phyloP scores from a whole-genome alignment of 2,113 vertebrate genomes.

The Zingel zingel region DNA sequence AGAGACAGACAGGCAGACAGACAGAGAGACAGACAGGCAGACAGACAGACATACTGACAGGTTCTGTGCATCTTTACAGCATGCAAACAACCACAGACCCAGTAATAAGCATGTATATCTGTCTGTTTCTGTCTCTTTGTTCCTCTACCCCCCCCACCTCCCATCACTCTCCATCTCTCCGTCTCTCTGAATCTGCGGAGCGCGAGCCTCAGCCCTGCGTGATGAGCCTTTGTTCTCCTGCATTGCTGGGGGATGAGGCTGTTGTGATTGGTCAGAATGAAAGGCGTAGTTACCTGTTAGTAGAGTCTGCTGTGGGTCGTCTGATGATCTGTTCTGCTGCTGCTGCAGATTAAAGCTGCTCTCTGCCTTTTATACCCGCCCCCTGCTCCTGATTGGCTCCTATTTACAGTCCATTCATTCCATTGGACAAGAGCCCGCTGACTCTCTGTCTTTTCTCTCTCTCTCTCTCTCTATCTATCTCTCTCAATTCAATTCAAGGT shows the following conservation, averaged over 20 bases:
- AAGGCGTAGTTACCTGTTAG: conserved; percentile 56
- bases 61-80: background rate
- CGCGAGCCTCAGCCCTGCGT: background rate
- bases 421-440: conserved; percentile 51
- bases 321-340: conserved; percentile 23
- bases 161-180: too few relatives aligned
- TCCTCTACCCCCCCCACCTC: background rate
- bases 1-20: background rate
- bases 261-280: background rate
- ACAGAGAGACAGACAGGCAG: background rate
- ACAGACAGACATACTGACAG: too few relatives aligned
- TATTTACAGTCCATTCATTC: conserved; percentile 78
- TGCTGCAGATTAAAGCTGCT: conserved; percentile 69
- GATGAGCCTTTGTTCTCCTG: too few relatives aligned
- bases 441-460: background rate
- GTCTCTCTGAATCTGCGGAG: too few relatives aligned
- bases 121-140: conserved; percentile 33
- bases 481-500: background rate
- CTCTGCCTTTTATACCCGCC: conserved; percentile 67
- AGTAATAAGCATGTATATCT: background rate
- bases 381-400: conserved; percentile 68
- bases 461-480: background rate
- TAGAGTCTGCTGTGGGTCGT: conserved; percentile 24
- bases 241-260: too few relatives aligned
- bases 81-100: background rate